A percentile compares a stretch with the other conserved stretches of the same genome.
Evolutionary conservation across 1,140 invertebrate species (phyloP).

Genomic region (Stenopsyche tienmushanensis): DNA sequence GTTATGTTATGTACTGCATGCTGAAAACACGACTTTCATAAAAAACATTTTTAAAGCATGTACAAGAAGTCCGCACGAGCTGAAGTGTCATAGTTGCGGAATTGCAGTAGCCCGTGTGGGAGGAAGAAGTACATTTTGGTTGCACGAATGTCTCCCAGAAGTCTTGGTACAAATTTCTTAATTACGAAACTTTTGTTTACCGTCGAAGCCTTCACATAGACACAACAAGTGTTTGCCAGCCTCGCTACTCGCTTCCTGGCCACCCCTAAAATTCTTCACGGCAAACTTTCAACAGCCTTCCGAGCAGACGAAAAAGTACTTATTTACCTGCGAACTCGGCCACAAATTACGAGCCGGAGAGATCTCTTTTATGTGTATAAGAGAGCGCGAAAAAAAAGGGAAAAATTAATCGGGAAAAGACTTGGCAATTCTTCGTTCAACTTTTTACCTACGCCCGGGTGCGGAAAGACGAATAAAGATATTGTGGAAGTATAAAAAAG

Average conservation of each 20-base stretch:
- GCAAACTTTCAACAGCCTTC: background rate
- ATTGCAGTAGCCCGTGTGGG: no score
- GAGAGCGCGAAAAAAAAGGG: background rate
- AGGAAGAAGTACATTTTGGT: no score
- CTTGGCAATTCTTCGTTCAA: background rate
- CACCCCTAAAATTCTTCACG: background rate
- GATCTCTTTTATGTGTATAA: background rate
- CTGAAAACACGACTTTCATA: no score
- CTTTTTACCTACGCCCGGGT: background rate
- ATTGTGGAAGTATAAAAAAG: background rate
- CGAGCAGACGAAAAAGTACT: background rate
- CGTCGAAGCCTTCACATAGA: background rate
- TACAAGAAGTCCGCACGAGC: no score
- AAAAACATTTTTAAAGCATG: no score
- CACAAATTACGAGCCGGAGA: background rate
- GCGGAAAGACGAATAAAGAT: background rate
- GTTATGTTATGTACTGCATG: no score
- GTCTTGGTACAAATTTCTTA: background rate
- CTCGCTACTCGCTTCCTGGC: background rate
- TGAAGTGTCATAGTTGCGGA: no score
- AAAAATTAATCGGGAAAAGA: background rate
- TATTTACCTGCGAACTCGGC: background rate
- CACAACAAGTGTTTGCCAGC: background rate
- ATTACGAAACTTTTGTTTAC: background rate
- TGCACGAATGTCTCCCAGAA: no score